Evolutionary conservation across 2,797 vertebrate genomes (phyloP), one percentile per base, ranked within the genome.

Genomic region (Tympanoctomys barrerae): DNA sequence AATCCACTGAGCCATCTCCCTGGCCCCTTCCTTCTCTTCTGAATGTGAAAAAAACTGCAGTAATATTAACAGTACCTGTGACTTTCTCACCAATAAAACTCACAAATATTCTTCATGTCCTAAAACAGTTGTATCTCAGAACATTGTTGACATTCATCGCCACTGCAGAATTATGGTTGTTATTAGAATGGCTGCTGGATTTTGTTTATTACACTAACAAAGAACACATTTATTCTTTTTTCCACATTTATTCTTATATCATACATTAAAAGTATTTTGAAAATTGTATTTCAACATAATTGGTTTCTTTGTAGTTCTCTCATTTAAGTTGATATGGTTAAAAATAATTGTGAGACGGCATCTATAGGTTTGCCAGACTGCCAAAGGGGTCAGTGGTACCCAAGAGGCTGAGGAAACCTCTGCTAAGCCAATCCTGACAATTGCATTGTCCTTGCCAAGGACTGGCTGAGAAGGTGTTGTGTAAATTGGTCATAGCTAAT

Each of bases 201-300:
- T 90, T 68, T 61, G 88, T 91, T 90, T 85, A 90, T 64, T 80
- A 64, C 13, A n/a, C 59, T 94, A 71, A 91, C 75, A 95, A 87
- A 96, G 70, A 62, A 89, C 42, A 42, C 42, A 42, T 42, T 42
- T 42, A 42, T 42, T 42, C 42, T 42, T 42, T 42, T 42, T 42
- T 42, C 42, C 59, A 39, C 59, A 79, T 85, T 78, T 81, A 59
- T 90, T 96, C 68, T 57, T 68, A 8, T 82, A 36, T 36, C 6
- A 33, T 78, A 73, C 81, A 68, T 94, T 33, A 95, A 82, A 93
- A 19, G 33, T 73, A 64, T 83, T 95, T 95, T 83, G 66, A 87
- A 93, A 94, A 77, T 31, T 46, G 36, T 54, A 81, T 90, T 96
- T 96, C 79, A 86, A 3, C 73, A 57, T 87, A 54, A 94, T 89